Conservation (phyloP, 2,797 vertebrate genomes). For the Picus viridis region DNA sequence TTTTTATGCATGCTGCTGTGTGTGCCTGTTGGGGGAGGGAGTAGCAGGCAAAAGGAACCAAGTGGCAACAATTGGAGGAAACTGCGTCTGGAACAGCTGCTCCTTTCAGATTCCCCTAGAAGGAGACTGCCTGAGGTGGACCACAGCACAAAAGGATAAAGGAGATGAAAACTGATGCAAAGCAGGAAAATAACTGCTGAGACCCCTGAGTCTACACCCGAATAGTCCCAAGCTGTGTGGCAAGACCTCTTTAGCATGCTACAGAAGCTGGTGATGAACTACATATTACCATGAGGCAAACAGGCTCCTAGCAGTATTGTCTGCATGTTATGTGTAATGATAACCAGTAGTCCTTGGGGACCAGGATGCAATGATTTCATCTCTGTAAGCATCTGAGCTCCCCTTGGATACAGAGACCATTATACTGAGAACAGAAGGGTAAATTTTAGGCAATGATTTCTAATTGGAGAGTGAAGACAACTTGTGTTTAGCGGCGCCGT, state of each 20-base stretch:
- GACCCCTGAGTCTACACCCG: constrained; percentile 81
- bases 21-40: neutral
- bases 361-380: constrained; percentile 77
- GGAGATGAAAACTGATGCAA: constrained; percentile 88
- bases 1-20: constrained; percentile 83
- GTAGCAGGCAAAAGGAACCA: constrained; percentile 52
- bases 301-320: constrained; percentile 75
- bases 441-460: constrained; percentile 86
- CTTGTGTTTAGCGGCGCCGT: constrained; percentile 26
- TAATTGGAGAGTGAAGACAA: constrained; percentile 69
- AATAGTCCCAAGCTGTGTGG: constrained; percentile 81
- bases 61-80: constrained; percentile 87
- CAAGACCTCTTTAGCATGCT: constrained; percentile 87
- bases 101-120: constrained; percentile 88
- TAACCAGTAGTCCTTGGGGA: constrained; percentile 81
- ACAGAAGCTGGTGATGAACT: constrained; percentile 87
- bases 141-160: constrained; percentile 88
- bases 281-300: constrained; percentile 85
- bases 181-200: constrained; percentile 88
- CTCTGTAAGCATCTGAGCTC: constrained; percentile 87
- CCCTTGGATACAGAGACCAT: constrained; percentile 78
- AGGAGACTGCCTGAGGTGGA: constrained; percentile 78
- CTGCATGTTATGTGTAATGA: constrained; percentile 81
- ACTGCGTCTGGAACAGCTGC: constrained; percentile 88
- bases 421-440: constrained; percentile 90